Conservation (phyloP, 2,113 vertebrate genomes). For the Spea bombifrons region DNA sequence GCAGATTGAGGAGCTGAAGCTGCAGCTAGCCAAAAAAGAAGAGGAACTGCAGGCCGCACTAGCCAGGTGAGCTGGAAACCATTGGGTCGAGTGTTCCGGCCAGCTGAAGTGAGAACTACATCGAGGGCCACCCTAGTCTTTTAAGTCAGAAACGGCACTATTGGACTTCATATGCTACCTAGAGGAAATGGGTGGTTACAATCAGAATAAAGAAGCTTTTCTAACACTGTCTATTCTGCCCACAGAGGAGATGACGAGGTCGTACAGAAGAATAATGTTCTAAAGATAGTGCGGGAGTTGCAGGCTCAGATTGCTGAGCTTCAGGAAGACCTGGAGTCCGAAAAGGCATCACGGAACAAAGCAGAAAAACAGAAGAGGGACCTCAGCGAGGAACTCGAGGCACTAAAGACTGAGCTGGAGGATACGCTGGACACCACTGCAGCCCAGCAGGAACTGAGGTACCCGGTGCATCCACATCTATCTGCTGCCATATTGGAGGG, state of each 20-base stretch:
- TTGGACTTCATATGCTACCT: too few species aligned
- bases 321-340: constrained; percentile 93
- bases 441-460: constrained; percentile 96
- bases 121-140: too few species aligned
- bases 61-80: constrained; percentile 68
- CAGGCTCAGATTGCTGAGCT: constrained; percentile 92
- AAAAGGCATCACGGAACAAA: constrained; percentile 88
- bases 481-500: neutral
- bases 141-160: too few species aligned
- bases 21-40: constrained; percentile 91
- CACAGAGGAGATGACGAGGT: constrained; percentile 88
- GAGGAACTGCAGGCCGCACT: constrained; percentile 89
- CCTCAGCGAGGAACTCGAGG: constrained; percentile 92
- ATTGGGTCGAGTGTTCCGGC: neutral
- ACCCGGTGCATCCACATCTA: neutral
- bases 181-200: too few species aligned
- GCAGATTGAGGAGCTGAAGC: constrained; percentile 92
- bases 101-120: too few species aligned
- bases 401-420: constrained; percentile 93
- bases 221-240: neutral
- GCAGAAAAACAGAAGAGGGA: constrained; percentile 95
- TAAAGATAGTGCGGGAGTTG: constrained; percentile 89
- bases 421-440: constrained; percentile 96
- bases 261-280: constrained; percentile 86
- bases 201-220: neutral